phyloP scores from a whole-genome alignment of 2,888 invertebrate genomes.

The Cyrtodaria siliqua region DNA sequence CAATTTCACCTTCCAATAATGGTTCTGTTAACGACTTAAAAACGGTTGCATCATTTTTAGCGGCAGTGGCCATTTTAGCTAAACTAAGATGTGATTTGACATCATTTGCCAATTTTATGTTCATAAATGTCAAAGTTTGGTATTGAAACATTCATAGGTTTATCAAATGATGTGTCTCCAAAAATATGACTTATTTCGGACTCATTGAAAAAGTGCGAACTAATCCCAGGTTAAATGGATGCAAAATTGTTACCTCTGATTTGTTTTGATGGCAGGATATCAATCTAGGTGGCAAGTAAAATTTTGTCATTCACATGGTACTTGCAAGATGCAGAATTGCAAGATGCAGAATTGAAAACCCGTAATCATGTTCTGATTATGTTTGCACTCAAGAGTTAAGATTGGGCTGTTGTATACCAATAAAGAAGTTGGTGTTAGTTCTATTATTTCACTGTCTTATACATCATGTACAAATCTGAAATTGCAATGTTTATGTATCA shows the following conservation, averaged over 20 bases:
- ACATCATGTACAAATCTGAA: constrained; percentile 32
- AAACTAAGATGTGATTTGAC: constrained; percentile 25
- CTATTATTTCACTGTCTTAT: constrained; percentile 15
- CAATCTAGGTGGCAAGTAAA: constrained; percentile 13
- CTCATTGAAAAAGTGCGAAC: constrained; percentile 41
- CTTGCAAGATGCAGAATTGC: constrained; percentile 15
- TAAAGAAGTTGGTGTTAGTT: constrained; percentile 16
- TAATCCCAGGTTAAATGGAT: constrained; percentile 34
- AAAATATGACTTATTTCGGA: constrained; percentile 13
- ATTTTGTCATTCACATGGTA: not conserved
- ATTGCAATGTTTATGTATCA: constrained; percentile 10
- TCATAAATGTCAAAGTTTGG: constrained; percentile 39
- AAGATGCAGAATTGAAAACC: constrained; percentile 30
- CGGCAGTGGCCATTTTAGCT: constrained; percentile 13
- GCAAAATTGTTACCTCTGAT: constrained; percentile 16
- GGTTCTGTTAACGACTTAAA: constrained; percentile 25
- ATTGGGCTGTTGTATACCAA: constrained; percentile 8
- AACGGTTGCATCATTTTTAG: constrained; percentile 29
- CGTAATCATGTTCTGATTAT: constrained; percentile 18
- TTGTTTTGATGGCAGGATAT: constrained; percentile 12
- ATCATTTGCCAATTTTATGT: constrained; percentile 39
- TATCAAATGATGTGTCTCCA: constrained; percentile 27
- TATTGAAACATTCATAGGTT: constrained; percentile 21
- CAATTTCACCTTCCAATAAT: constrained; percentile 22
- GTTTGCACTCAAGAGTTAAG: constrained; percentile 14